phyloP scores from a whole-genome alignment of 2,113 vertebrate genomes.

The Phainopepla nitens region DNA sequence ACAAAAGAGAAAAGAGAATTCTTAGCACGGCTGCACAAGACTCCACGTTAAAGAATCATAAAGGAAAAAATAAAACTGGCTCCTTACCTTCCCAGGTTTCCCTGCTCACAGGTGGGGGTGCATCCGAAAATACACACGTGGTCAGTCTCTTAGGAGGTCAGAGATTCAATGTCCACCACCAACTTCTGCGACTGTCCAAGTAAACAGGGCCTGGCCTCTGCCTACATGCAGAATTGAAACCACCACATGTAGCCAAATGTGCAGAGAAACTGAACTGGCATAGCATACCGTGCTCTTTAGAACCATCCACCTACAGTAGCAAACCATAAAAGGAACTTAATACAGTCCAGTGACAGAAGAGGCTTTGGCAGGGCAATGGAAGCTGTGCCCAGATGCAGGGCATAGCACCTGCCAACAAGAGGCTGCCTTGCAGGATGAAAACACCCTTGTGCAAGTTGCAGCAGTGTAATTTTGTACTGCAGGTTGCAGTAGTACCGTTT shows the following conservation, averaged over 20 bases:
- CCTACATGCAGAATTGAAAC: not conserved
- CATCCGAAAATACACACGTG: not conserved
- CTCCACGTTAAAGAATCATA: not conserved
- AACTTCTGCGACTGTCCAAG: not conserved
- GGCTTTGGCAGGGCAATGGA: not conserved
- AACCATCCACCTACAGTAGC: not conserved
- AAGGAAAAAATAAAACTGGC: not conserved
- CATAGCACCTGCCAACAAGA: fast-evolving
- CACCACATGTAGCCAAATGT: not conserved
- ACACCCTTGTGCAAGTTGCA: not conserved
- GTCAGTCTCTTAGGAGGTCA: not conserved
- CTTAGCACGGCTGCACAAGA: not conserved
- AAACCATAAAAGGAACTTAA: not conserved
- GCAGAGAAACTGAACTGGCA: not conserved
- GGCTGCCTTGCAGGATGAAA: not conserved
- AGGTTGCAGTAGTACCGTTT: not conserved
- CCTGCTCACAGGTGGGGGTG: not conserved
- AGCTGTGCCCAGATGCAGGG: not conserved
- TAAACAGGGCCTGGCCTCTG: not conserved
- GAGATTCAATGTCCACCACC: not conserved
- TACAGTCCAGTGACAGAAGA: not conserved
- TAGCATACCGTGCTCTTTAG: not conserved
- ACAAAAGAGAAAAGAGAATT: not conserved
- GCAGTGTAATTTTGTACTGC: not conserved
- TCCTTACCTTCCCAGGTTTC: not conserved